Evolutionary conservation across 2,888 invertebrate genomes (phyloP).

Genomic region (Lithodes maja): DNA sequence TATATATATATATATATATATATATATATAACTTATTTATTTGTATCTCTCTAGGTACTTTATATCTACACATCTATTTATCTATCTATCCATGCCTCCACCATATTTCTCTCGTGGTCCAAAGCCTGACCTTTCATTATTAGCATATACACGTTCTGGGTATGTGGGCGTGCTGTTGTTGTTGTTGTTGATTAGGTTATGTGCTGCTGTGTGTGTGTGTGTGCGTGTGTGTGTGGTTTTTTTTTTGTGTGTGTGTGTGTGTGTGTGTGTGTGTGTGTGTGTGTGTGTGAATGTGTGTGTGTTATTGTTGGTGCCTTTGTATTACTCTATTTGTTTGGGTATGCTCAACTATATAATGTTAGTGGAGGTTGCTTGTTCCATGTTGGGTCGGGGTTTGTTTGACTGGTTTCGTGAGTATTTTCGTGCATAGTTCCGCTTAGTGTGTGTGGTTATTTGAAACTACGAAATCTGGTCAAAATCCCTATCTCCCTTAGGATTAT

Average conservation of each 20-base stretch:
- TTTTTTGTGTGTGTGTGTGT: background rate
- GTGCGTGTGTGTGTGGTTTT: background rate
- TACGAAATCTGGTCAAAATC: too few species aligned
- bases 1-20: too few species aligned
- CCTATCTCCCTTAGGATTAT: too few species aligned
- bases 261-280: background rate
- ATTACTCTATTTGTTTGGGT: background rate
- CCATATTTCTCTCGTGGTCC: background rate
- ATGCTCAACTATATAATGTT: too few species aligned
- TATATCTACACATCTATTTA: background rate
- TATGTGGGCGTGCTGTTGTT: background rate
- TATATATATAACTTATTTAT: background rate
- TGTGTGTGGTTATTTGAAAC: too few species aligned
- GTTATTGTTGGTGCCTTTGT: background rate
- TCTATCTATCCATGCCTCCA: background rate
- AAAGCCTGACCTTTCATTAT: constrained; percentile 29
- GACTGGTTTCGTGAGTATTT: too few species aligned
- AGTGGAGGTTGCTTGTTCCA: too few species aligned
- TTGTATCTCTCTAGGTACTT: background rate
- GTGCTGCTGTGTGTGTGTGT: background rate
- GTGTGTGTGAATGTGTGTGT: background rate
- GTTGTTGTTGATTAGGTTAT: background rate
- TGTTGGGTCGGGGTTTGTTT: too few species aligned
- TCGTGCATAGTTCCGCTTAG: too few species aligned
- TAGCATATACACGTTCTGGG: constrained; percentile 39